Base-by-base conservation (phyloP, 2,113 vertebrate species). In the Syrmaticus mikado region DNA sequence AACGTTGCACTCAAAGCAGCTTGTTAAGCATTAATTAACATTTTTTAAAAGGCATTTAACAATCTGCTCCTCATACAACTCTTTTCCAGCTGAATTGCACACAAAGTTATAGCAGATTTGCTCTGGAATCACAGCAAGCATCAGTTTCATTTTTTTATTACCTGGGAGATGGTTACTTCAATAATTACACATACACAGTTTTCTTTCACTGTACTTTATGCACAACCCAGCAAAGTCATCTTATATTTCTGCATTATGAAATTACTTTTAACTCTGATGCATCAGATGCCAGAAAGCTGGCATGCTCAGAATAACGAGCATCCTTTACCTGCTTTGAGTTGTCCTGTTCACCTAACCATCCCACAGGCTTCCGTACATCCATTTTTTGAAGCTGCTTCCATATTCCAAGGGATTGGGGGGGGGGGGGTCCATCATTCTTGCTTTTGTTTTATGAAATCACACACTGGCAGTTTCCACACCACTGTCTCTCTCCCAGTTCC, bases 51-150 rank as follows among this genome's bases (percentile, higher is more conserved):
- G 66, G 32, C 74, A 76, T 94, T 96, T 94, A 96, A 77, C 95
- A 94, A 92, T 94, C 96, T 97, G 93, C 81, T 96, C 64, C 78
- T n/a, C 32, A 41, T 14, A 65, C 41, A 85, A 64, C 43, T 82
- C 68, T 55, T 91, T 92, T 70, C 45, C 77, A 96, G 94, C 55
- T 91, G 96, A 96, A 97, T 76, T 95, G 45, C 74, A 93, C 81
- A 87, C 89, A 81, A 96, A 93, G 79, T 81, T 55, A 48, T 82
- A 93, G 8, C 19, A 81, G 68, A 94, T 85, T 41, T 70, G 81
- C 80, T 92, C 66, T 88, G 71, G 87, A 96, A 82, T 52, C 84
- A 80, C 85, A 68, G 38, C 74, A 96, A 96, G 94, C 32, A 62
- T 2, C 22, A 89, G 52, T 50, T 88, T 85, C 66, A 36, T 95